Percentiles rank a stretch among this genome's conserved stretches.
phyloP scores from a whole-genome alignment of 2,888 invertebrate genomes.

The Ormyrus rosae region DNA sequence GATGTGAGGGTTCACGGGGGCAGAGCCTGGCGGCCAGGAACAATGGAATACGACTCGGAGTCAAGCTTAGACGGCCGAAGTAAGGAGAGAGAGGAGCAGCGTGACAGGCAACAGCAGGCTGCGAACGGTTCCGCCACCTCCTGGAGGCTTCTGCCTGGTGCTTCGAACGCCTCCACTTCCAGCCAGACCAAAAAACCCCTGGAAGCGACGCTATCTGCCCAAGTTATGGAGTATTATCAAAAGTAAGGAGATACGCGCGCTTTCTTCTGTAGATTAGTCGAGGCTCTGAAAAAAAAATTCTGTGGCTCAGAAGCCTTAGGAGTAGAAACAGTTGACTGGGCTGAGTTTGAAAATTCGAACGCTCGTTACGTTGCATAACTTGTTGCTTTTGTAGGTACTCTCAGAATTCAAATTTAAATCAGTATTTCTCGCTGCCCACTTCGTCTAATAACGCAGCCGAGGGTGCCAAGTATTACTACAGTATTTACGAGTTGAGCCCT shows the following conservation, averaged over 20 bases:
- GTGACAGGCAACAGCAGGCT: constrained; percentile 33
- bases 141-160: constrained; percentile 41
- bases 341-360: not conserved
- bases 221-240: constrained; percentile 81
- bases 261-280: too few relatives aligned
- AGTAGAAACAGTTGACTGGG: not conserved
- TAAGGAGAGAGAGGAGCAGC: constrained; percentile 59
- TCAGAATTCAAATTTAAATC: constrained; percentile 81
- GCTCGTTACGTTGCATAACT: not conserved
- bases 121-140: constrained; percentile 53
- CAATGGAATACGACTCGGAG: constrained; percentile 71
- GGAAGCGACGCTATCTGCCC: constrained; percentile 63
- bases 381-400: constrained; percentile 63
- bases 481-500: constrained; percentile 63
- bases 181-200: constrained; percentile 51
- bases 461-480: constrained; percentile 64
- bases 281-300: not conserved
- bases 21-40: constrained; percentile 8
- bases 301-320: too few relatives aligned
- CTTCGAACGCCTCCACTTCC: not conserved
- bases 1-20: constrained; percentile 49
- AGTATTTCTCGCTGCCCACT: constrained; percentile 78
- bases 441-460: constrained; percentile 60
- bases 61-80: constrained; percentile 67
- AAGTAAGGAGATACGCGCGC: constrained; percentile 72